Conservation (phyloP, 2,888 invertebrate genomes). For the Drosophila eohydei region DNA sequence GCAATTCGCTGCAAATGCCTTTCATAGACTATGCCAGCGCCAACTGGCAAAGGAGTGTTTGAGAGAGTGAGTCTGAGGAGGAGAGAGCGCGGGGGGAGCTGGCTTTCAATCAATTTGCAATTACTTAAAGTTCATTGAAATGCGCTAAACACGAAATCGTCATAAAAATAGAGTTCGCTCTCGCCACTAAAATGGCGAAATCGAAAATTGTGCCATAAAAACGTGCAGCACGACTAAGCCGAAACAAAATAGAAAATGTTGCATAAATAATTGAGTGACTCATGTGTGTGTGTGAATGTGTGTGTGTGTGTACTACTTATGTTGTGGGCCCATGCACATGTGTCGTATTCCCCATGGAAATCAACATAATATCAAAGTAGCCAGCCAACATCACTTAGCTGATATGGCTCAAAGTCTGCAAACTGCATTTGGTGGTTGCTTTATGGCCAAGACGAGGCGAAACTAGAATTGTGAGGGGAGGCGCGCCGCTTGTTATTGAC, state of each 20-base stretch:
- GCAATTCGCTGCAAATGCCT: conserved; percentile 36
- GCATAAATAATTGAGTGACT: conserved; percentile 75
- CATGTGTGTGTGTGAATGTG: conserved; percentile 11
- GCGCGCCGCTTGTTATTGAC: conserved; percentile 31
- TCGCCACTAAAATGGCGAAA: conserved; percentile 31
- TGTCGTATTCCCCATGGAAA: conserved; percentile 80
- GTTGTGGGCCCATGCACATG: conserved; percentile 49
- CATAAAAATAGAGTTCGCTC: conserved; percentile 63
- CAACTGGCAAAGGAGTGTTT: not conserved
- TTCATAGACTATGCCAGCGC: conserved; percentile 16
- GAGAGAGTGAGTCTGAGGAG: not conserved
- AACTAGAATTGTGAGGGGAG: not conserved
- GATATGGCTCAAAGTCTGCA: conserved; percentile 26
- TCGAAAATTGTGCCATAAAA: conserved; percentile 57
- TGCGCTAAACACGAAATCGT: conserved; percentile 76
- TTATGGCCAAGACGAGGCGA: conserved; percentile 31
- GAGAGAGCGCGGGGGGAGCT: conserved; percentile 16
- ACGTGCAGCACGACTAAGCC: conserved; percentile 53
- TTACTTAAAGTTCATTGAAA: conserved; percentile 77
- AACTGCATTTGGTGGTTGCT: conserved; percentile 61
- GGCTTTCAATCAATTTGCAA: conserved; percentile 80
- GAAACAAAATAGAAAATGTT: conserved; percentile 67
- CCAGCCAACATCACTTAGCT: conserved; percentile 53
- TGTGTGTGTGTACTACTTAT: conserved; percentile 1
- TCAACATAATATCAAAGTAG: conserved; percentile 78